Evolutionary conservation across 2,797 vertebrate genomes (phyloP).

Genomic region (Diplodus sargus): DNA sequence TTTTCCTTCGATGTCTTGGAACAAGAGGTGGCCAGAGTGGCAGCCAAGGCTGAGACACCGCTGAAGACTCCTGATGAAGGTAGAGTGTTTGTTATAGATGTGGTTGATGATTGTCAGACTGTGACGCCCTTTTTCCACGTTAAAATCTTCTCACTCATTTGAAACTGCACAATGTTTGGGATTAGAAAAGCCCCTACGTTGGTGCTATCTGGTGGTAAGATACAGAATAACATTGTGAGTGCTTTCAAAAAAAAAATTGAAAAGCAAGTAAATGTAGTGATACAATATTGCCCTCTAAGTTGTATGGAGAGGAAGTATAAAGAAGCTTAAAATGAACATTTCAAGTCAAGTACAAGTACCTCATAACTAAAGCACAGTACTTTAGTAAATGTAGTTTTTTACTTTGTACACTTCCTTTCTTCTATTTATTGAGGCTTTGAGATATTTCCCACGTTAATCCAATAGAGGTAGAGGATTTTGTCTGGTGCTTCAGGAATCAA

Average conservation of each 20-base stretch:
- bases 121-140: background rate
- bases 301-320: too few species aligned
- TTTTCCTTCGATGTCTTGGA: background rate
- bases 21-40: constrained; percentile 12
- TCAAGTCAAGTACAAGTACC: too few species aligned
- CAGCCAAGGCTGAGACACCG: constrained; percentile 1
- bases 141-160: background rate
- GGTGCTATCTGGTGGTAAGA: constrained; percentile 1
- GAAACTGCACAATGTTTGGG: background rate
- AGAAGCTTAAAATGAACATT: too few species aligned
- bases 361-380: too few species aligned
- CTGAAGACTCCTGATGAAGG: constrained; percentile 40
- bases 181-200: background rate
- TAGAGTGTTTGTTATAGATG: constrained; percentile 17
- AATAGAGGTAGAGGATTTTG: background rate
- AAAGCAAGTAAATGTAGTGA: too few species aligned
- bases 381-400: too few species aligned
- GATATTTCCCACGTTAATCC: background rate
- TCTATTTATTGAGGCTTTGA: background rate
- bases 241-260: too few species aligned
- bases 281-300: too few species aligned
- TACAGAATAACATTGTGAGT: background rate
- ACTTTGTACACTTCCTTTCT: too few species aligned
- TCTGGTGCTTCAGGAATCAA: background rate
- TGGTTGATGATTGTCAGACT: background rate